phyloP scores from a whole-genome alignment of 2,888 invertebrate genomes.

The Idaea straminata region DNA sequence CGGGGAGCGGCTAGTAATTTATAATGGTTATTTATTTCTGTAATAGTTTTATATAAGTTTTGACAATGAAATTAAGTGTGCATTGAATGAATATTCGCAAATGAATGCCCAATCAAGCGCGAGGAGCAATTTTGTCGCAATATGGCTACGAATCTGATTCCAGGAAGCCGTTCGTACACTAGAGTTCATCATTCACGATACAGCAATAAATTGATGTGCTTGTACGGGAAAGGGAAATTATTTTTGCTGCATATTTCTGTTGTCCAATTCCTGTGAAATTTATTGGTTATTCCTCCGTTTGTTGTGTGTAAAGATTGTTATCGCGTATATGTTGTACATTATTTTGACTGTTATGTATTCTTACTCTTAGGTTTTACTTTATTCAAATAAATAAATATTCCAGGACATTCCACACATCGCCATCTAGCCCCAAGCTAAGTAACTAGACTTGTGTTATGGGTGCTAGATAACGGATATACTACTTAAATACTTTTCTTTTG shows the following conservation, averaged over 20 bases:
- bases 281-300: conserved; percentile 14
- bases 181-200: conserved; percentile 26
- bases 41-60: conserved; percentile 28
- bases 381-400: no score
- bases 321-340: background rate
- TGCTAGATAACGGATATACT: no score
- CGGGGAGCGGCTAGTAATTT: no score
- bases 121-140: conserved; percentile 44
- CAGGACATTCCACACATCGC: no score
- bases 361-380: background rate
- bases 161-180: conserved; percentile 16
- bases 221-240: conserved; percentile 16
- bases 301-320: background rate
- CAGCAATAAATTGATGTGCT: conserved; percentile 20
- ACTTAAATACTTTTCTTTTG: no score
- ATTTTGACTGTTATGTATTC: background rate
- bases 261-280: conserved; percentile 21
- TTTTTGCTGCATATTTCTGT: conserved; percentile 21
- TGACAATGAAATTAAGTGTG: conserved; percentile 40
- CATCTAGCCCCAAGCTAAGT: no score
- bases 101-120: conserved; percentile 57
- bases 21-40: background rate
- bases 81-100: conserved; percentile 48
- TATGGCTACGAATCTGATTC: conserved; percentile 42
- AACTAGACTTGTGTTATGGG: no score